Evolutionary conservation across 2,888 invertebrate species (phyloP), one percentile per base, ranked within the genome.

Genomic region (Caenorhabditis zanzibari): DNA sequence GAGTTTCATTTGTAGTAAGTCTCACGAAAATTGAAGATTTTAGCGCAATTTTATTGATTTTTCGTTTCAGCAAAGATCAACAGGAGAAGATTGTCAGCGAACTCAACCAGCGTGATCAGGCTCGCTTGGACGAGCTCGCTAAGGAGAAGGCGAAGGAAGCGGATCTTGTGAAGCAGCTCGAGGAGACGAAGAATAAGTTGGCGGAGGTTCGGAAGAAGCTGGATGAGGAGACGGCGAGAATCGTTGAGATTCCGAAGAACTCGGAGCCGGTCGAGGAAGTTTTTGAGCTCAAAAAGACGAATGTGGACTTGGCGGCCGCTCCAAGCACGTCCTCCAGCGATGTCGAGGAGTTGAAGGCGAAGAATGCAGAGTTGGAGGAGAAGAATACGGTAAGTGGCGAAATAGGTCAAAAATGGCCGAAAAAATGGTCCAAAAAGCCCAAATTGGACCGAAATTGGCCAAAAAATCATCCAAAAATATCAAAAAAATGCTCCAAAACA

Each of bases 281-380:
- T 19, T 79, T 83, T n/a, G 83, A 73, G 47, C 44, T 85, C 19
- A 82, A 81, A 41, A 80, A 81, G 69, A 76, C 79, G 0, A 75
- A 63, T 14, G 47, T 22, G 24, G 75, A 82, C 14, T 73, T 83
- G 71, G 83, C 79, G 6, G 56, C 79, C 4, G 61, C 76, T 44
- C 64, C 77, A 63, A 64, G 79, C 41, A 71, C 64, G 9, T 79
- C 79, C 32, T 26, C 59, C 14, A 16, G 32, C 24, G 56, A 41
- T 9, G 52, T 32, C 0, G 28, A 74, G 22, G 41, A 79, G 61
- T 19, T 81, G 38, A 32, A 47, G 24, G 73, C 47, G 9, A 56
- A 74, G 24, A 81, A 81, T 26, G 52, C 52, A 7, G 10, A 49
- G 44, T 73, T 82, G 66, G 16, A 75, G 10, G 49, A 71, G 35